Conservation (phyloP, 1,140 invertebrate genomes). For the Sitobion miscanthi region DNA sequence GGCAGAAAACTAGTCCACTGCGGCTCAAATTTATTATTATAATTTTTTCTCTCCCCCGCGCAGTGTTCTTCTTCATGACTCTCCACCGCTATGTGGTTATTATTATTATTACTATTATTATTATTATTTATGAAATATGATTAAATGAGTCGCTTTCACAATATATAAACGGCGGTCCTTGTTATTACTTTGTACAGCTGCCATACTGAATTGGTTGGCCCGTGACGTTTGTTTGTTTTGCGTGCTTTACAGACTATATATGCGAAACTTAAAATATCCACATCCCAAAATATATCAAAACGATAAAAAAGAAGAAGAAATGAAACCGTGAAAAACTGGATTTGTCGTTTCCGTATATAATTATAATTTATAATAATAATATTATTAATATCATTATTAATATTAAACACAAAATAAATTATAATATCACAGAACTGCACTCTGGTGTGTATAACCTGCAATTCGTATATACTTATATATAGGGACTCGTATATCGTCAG, state of each 20-base stretch:
- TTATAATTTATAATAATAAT: neutral
- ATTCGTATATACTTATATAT: neutral
- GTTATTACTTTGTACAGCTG: conserved; percentile 51
- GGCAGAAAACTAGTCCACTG: conserved; percentile 33
- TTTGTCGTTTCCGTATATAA: neutral
- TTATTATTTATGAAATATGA: conserved; percentile 53
- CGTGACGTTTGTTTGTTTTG: conserved; percentile 47
- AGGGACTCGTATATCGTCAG: neutral
- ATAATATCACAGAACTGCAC: neutral
- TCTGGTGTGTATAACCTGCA: neutral
- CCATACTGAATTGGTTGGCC: conserved; percentile 45
- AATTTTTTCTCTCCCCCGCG: conserved; percentile 36
- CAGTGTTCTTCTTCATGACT: neutral
- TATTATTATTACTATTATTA: conserved; percentile 38
- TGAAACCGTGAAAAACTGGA: neutral
- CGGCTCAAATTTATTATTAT: conserved; percentile 44
- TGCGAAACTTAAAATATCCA: conserved; percentile 32
- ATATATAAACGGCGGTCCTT: conserved; percentile 50
- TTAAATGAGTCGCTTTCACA: conserved; percentile 52
- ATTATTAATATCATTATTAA: neutral
- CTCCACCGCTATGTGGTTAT: conserved; percentile 1
- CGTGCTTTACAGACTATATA: neutral
- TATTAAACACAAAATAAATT: neutral
- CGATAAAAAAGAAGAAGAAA: neutral
- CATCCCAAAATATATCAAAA: conserved; percentile 35